Evolutionary conservation across 2,888 invertebrate genomes (phyloP).

Genomic region (Tromatobia lineatoria): DNA sequence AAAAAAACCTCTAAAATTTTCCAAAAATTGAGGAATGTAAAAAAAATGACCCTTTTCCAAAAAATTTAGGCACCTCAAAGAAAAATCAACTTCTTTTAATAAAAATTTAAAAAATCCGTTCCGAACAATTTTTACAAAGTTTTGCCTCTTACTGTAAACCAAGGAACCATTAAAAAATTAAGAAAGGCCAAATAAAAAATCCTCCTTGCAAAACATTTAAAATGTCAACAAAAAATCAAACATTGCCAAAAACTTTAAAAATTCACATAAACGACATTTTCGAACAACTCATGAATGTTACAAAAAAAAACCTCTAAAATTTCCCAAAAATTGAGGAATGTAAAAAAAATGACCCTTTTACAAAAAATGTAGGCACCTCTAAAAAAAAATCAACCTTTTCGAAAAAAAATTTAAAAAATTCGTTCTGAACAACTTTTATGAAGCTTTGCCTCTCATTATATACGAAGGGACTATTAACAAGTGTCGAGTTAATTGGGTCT

Average conservation of each 20-base stretch:
- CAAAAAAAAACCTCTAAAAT: background rate
- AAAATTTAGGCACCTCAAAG: background rate
- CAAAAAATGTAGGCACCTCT: background rate
- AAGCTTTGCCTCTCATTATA: background rate
- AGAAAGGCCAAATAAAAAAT: too few relatives aligned
- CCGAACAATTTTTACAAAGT: too few relatives aligned
- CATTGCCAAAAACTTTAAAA: background rate
- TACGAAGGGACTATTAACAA: conserved; percentile 31
- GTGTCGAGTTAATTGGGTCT: conserved; percentile 63
- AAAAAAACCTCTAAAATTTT: background rate
- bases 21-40: background rate
- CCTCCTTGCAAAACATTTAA: too few relatives aligned
- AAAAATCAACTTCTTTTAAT: too few relatives aligned
- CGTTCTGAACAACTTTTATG: background rate
- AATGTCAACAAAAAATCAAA: background rate
- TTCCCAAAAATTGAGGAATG: background rate
- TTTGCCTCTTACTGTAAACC: too few relatives aligned
- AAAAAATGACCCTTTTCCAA: background rate
- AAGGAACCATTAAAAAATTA: too few relatives aligned
- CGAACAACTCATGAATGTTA: background rate
- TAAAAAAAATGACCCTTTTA: background rate
- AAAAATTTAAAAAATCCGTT: too few relatives aligned
- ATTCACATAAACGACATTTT: background rate
- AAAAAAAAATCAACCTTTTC: background rate
- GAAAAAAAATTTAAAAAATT: background rate